A percentile compares a stretch with the other conserved stretches of the same genome.
These are phyloP conservation scores for Brotogeris chrysoptera DNA, from an alignment of 2,797 vertebrate genomes.

Conservation along the genomic window DNA sequence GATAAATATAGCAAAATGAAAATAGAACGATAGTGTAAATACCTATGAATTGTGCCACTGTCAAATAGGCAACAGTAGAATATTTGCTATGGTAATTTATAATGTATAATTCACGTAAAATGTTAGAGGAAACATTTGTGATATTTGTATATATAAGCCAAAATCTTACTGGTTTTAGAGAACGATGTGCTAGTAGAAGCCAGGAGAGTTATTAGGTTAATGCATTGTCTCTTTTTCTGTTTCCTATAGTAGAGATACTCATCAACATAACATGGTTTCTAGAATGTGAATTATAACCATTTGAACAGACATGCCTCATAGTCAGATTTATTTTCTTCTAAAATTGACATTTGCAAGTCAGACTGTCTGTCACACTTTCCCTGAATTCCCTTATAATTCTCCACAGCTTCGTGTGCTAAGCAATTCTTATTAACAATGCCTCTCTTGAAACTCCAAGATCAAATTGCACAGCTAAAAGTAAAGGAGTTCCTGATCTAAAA, in stretches of 20 bases:
- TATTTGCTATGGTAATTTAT: constrained; percentile 47
- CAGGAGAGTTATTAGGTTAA: constrained; percentile 22
- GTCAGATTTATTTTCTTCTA: background rate
- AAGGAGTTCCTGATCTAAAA: constrained; percentile 20
- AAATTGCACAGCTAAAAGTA: constrained; percentile 20
- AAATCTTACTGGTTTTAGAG: constrained; percentile 25
- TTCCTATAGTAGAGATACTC: background rate
- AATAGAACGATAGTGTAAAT: constrained; percentile 40
- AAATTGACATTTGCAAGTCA: background rate
- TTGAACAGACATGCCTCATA: background rate
- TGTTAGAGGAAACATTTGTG: constrained; percentile 26
- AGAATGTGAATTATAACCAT: background rate
- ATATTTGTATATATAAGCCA: constrained; percentile 18
- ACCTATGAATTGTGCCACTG: constrained; percentile 41
- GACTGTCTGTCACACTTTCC: background rate
- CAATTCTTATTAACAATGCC: background rate
- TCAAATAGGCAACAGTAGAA: constrained; percentile 30
- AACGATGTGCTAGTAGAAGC: background rate
- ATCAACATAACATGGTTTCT: background rate
- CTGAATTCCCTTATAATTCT: background rate
- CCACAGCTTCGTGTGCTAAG: background rate
- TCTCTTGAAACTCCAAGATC: background rate
- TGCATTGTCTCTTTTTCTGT: background rate
- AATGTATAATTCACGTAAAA: constrained; percentile 50
- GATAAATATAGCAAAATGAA: constrained; percentile 6